Percentiles rank a stretch among this genome's conserved stretches.
These are phyloP conservation scores for Catostomus latipinnis DNA, from an alignment of 2,797 vertebrate species.

Conservation along the genomic window DNA sequence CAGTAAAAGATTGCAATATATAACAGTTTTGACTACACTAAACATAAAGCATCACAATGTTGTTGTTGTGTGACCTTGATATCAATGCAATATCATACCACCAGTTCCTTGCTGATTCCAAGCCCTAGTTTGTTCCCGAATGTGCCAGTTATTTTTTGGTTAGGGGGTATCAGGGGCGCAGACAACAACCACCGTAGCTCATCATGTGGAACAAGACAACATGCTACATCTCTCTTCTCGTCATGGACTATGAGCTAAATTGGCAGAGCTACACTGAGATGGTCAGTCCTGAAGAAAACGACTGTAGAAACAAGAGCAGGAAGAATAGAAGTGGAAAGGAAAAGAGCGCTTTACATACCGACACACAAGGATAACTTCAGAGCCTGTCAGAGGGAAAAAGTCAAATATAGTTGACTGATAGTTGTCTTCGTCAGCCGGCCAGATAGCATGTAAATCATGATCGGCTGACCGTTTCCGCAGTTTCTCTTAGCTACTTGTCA, in stretches of 20 bases:
- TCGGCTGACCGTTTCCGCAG: constrained; percentile 73
- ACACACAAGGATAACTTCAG: constrained; percentile 79
- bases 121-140: neutral
- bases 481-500: constrained; percentile 74
- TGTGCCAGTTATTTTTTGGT: constrained; percentile 26
- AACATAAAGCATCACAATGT: too few relatives aligned
- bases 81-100: too few relatives aligned
- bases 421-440: constrained; percentile 72
- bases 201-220: constrained; percentile 55
- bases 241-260: constrained; percentile 68
- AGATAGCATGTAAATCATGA: constrained; percentile 80
- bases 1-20: too few relatives aligned
- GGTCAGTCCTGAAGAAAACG: constrained; percentile 28
- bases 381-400: constrained; percentile 76
- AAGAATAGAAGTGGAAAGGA: constrained; percentile 23
- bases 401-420: constrained; percentile 85
- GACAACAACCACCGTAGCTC: constrained; percentile 61
- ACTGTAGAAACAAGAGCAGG: constrained; percentile 26
- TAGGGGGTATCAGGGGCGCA: constrained; percentile 11
- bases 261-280: constrained; percentile 66
- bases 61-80: too few relatives aligned
- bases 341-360: constrained; percentile 72
- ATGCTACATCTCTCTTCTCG: constrained; percentile 52
- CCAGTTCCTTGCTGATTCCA: too few relatives aligned
- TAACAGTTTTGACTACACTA: too few relatives aligned